Percentiles rank a stretch among this genome's conserved stretches.
Conservation (phyloP, 2,888 invertebrate species). For the Clitarchus hookeri region DNA sequence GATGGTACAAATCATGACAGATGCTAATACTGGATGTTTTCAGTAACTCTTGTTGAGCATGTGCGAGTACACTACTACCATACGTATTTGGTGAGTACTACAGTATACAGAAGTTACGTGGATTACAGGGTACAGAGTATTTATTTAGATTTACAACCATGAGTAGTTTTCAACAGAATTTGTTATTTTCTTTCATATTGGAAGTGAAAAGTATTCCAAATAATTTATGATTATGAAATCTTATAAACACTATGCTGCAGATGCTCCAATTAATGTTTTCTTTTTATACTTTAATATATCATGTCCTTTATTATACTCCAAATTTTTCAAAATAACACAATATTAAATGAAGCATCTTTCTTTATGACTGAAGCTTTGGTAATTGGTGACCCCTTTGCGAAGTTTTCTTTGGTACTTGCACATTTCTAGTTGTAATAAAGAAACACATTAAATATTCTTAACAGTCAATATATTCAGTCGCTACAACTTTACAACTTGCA, state of each 20-base stretch:
- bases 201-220: background rate
- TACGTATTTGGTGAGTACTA: slow-evolving; percentile 5
- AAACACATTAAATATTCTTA: background rate
- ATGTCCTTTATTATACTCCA: background rate
- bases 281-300: background rate
- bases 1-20: background rate
- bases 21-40: slow-evolving; percentile 19
- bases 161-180: background rate
- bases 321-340: background rate
- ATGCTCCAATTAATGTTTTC: slow-evolving; percentile 14
- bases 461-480: background rate
- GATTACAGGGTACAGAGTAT: slow-evolving; percentile 15
- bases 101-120: background rate
- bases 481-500: slow-evolving; percentile 19
- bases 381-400: slow-evolving; percentile 22
- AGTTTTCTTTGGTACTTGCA: slow-evolving; percentile 25
- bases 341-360: slow-evolving; percentile 15
- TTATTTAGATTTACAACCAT: slow-evolving; percentile 16
- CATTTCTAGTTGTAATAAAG: slow-evolving; percentile 11
- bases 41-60: slow-evolving; percentile 10
- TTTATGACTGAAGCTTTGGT: slow-evolving; percentile 21
- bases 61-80: background rate
- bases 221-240: background rate
- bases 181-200: background rate
- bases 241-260: background rate